Evolutionary conservation across 2,113 vertebrate genomes (phyloP), one percentile per base, ranked within the genome.

Genomic region (Athene cunicularia): DNA sequence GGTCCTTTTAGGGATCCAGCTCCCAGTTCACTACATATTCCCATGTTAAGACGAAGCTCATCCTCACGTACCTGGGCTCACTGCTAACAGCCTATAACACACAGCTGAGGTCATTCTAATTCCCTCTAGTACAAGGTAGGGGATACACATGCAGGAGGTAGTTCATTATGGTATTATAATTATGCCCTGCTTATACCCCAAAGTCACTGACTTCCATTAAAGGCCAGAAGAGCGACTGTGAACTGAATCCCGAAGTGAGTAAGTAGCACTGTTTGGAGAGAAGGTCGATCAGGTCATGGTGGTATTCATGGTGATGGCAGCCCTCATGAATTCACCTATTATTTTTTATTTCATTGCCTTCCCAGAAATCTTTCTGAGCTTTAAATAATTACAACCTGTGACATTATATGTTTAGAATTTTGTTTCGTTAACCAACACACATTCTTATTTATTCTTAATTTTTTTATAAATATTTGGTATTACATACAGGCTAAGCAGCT

Each of bases 81-180:
- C 60, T 91, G 88, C 93, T 96, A 97, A 88, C 96, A 91, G 89
- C 68, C 49, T 81, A 76, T 82, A 83, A 91, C 91, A 95, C 20
- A 79, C 86, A 89, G 88, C 41, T 97, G 95, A 94, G 88, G 93
- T 97, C 77, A 91, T 88, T 88, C 79, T 86, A 94, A 97, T 97
- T 96, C 96, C 94, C 95, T 88, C 60, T 62, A 92, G 92, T 86
- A 81, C 39, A 79, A 89, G 43, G 68, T 64, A 66, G 43, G 56
- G 82, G 72, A 97, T 86, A 80, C 86, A 91, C 76, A 85, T 64
- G 62, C 94, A 95, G 76, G 33, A 92, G 68, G 76, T 91, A 97
- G 91, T 97, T 97, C 97, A 95, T 97, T 97, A 96, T 81, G 84
- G 88, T 93, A 96, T 95, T 95, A 97, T 97, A 97, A 97, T 96